A percentile compares a stretch with the other conserved stretches of the same genome.
Evolutionary conservation across 2,113 vertebrate genomes (phyloP).

Genomic region (Lepisosteus oculatus): DNA sequence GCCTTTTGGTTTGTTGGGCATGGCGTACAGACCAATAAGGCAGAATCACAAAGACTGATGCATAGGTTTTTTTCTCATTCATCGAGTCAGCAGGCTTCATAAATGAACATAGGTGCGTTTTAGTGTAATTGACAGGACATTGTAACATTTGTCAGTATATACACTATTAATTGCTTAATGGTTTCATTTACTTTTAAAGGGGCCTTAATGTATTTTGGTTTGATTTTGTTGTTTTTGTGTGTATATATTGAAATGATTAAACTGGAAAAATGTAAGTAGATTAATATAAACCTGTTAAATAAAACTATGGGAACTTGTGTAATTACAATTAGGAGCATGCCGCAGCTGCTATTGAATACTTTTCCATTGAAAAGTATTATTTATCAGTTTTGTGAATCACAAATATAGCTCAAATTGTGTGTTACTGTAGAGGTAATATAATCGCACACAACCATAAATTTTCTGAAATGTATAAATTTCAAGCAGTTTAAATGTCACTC

Average conservation of each 20-base stretch:
- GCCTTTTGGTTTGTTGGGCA: no score
- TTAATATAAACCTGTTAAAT: no score
- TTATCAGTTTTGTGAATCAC: conserved; percentile 37
- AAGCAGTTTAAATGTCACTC: conserved; percentile 26
- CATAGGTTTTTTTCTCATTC: no score
- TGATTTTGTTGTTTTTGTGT: conserved; percentile 22
- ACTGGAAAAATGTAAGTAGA: conserved; percentile 15
- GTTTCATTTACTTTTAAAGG: conserved; percentile 21
- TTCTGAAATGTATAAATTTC: conserved; percentile 42
- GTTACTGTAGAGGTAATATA: conserved; percentile 14
- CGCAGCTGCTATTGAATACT: conserved; percentile 6
- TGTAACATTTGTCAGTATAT: conserved; percentile 10
- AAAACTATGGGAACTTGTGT: background rate
- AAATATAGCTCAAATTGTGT: conserved; percentile 29
- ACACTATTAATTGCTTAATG: conserved; percentile 5
- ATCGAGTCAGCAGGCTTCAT: no score
- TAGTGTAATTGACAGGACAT: background rate
- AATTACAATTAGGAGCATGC: conserved; percentile 11
- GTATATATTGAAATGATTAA: conserved; percentile 6
- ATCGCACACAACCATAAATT: conserved; percentile 5
- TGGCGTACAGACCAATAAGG: no score
- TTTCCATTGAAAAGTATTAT: conserved; percentile 23
- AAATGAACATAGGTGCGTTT: background rate
- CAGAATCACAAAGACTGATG: no score
- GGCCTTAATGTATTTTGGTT: conserved; percentile 17